Percentiles rank a stretch among this genome's conserved stretches.
Conservation (phyloP, 2,113 vertebrate genomes). For the Semnornis frantzii region DNA sequence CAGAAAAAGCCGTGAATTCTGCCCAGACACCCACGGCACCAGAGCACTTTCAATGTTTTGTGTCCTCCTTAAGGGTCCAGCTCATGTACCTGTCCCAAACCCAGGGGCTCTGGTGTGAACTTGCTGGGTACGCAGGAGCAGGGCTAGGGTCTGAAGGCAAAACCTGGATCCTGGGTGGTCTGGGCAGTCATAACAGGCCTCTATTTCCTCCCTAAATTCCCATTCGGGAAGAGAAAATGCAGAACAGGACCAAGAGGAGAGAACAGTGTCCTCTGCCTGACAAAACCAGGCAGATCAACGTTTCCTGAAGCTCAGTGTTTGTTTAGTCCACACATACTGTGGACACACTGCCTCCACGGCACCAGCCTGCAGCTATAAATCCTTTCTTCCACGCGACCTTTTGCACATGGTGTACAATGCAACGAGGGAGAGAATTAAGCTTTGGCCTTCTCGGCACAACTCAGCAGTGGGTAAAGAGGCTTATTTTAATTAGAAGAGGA, state of each 20-base stretch:
- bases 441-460: neutral
- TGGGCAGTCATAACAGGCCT: neutral
- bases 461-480: neutral
- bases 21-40: neutral
- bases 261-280: neutral
- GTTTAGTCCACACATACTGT: neutral
- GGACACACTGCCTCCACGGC: neutral
- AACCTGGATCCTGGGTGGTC: neutral
- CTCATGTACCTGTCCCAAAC: rapidly evolving
- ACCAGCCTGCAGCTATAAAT: neutral
- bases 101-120: rapidly evolving
- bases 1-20: neutral
- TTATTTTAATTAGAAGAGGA: neutral
- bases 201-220: neutral
- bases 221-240: neutral
- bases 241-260: neutral
- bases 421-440: neutral
- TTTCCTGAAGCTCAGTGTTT: neutral
- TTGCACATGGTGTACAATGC: neutral
- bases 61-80: too few species aligned
- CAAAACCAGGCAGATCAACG: neutral
- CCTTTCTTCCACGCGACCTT: neutral
- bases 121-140: rapidly evolving
- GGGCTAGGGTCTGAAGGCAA: too few species aligned
- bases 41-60: rapidly evolving